These are phyloP conservation scores for Ectobius pallidus DNA, from an alignment of 2,888 invertebrate species.

Conservation along the genomic window DNA sequence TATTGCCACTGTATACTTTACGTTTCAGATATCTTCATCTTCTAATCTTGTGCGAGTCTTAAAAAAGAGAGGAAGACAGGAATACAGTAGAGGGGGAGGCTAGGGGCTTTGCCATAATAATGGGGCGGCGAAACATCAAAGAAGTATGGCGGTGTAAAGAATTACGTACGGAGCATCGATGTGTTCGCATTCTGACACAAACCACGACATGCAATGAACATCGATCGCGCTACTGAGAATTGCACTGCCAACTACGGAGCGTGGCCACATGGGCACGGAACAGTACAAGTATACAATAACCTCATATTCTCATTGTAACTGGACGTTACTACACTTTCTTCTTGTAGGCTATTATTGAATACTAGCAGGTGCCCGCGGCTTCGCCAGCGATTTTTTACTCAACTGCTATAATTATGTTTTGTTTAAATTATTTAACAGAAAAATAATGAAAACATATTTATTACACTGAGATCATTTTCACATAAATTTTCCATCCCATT, in stretches of 20 bases:
- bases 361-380: too few species aligned
- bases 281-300: too few species aligned
- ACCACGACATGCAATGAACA: not conserved
- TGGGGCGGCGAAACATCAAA: conserved; percentile 37
- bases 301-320: too few species aligned
- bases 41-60: conserved; percentile 20
- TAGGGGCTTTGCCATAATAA: conserved; percentile 33
- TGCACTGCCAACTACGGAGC: not conserved
- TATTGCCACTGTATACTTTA: conserved; percentile 26
- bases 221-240: conserved; percentile 8
- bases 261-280: not conserved
- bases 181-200: not conserved
- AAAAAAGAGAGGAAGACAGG: not conserved
- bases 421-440: too few species aligned
- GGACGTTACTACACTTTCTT: too few species aligned
- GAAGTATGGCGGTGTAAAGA: conserved; percentile 27
- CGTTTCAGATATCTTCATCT: conserved; percentile 35
- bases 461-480: too few species aligned
- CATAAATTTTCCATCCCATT: too few species aligned
- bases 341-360: too few species aligned
- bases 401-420: too few species aligned
- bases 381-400: too few species aligned
- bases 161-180: conserved; percentile 25
- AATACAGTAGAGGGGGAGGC: too few species aligned
- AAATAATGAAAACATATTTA: too few species aligned